phyloP scores from a whole-genome alignment of 2,113 vertebrate genomes.

The Suncus etruscus region DNA sequence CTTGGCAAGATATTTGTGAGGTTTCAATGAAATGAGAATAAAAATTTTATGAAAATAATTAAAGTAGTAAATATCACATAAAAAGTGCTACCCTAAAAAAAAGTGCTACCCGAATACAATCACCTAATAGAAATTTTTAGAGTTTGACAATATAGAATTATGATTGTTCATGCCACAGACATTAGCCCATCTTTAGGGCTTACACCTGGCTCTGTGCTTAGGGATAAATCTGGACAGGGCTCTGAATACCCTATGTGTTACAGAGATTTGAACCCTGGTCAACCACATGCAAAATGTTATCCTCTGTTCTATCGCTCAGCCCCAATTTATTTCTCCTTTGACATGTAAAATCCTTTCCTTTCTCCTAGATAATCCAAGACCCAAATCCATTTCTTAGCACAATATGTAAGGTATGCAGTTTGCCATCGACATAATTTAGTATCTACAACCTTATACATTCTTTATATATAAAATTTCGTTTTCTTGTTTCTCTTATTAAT shows the following conservation, averaged over 20 bases:
- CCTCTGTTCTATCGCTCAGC: too few species aligned
- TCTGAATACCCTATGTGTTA: too few species aligned
- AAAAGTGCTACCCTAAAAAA: conserved; percentile 14
- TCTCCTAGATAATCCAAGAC: neutral
- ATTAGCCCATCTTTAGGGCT: neutral
- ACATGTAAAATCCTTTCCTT: neutral
- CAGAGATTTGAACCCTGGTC: too few species aligned
- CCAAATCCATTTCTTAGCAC: neutral
- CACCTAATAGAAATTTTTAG: neutral
- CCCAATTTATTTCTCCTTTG: neutral
- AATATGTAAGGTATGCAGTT: neutral
- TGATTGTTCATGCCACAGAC: neutral
- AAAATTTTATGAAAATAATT: conserved; percentile 35
- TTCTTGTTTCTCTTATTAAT: neutral
- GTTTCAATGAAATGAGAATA: neutral
- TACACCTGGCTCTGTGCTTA: too few species aligned
- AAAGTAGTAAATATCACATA: conserved; percentile 40
- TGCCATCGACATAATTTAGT: neutral
- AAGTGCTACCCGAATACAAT: neutral
- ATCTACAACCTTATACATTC: neutral
- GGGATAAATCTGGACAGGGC: too few species aligned
- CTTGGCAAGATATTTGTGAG: neutral
- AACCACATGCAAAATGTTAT: too few species aligned
- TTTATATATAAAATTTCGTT: neutral
- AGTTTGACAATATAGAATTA: neutral